Percentiles rank a stretch among this genome's conserved stretches.
Evolutionary conservation across 2,888 invertebrate species (phyloP).

Genomic region (Mythimna lalbum): DNA sequence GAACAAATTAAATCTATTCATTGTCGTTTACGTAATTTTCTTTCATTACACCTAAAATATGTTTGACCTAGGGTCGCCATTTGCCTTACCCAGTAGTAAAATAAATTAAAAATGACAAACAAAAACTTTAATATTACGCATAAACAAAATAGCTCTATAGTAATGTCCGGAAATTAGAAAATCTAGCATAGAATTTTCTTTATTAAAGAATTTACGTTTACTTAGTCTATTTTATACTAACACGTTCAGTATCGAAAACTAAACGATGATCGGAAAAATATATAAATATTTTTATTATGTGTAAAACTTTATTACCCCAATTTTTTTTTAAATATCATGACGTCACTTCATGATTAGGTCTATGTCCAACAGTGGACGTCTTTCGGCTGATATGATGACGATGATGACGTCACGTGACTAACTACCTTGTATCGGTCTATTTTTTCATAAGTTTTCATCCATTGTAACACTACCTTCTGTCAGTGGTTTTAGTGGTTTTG

Average conservation of each 20-base stretch:
- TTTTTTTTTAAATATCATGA: background rate
- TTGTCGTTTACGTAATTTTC: background rate
- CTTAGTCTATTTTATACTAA: background rate
- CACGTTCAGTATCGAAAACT: slow-evolving; percentile 1
- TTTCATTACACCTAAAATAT: background rate
- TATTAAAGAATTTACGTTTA: background rate
- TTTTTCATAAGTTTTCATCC: too few relatives aligned
- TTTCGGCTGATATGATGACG: too few relatives aligned
- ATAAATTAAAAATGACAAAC: background rate
- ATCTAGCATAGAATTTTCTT: background rate
- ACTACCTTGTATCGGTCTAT: too few relatives aligned
- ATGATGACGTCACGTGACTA: too few relatives aligned
- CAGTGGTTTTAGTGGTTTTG: too few relatives aligned
- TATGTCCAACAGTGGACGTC: too few relatives aligned
- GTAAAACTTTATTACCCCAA: too few relatives aligned
- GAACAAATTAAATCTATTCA: background rate
- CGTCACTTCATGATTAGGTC: too few relatives aligned
- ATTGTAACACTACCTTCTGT: too few relatives aligned
- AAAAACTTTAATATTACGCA: background rate
- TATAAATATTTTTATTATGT: background rate
- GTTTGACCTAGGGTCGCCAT: background rate
- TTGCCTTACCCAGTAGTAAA: slow-evolving; percentile 1
- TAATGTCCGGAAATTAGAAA: slow-evolving; percentile 19
- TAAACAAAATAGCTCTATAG: background rate
- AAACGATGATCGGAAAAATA: background rate